Evolutionary conservation across 2,888 invertebrate species (phyloP), one percentile per base, ranked within the genome.

Genomic region (Amblyteles armatorius): DNA sequence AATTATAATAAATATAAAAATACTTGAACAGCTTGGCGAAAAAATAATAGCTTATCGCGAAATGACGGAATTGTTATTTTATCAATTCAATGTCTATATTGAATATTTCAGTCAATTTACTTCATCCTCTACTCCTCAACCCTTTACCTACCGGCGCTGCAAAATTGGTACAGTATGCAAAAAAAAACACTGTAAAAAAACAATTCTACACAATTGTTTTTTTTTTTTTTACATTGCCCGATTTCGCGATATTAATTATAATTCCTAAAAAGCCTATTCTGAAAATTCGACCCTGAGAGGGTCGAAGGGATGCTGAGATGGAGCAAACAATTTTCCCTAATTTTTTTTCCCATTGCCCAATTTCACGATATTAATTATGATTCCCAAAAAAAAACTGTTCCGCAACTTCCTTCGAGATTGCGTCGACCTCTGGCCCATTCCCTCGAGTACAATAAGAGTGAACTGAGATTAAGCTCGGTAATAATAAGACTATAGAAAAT

Each of bases 381-480:
- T 29, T n/a, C 16, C 16, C 4, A 29, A 33, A 33, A 63, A 26
- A 16, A 33, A 16, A 48, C 16, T 63, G 13, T 33, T 16, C 33
- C 29, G 29, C n/a, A 16, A 29, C 6, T 63, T 63, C 7, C 29
- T 63, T 33, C 29, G 26, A 29, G 63, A 63, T 63, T 63, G 29
- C 63, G 63, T n/a, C 63, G 63, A 63, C 63, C 63, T 63, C 29
- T 7, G 16, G 26, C n/a, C 7, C 63, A 13, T 33, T 29, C 63
- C 29, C 63, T 63, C 4, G 44, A 19, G 74, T 48, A 63, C 63
- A 74, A 74, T 29, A 60, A 73, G 22, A 57, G 44, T 13, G 40
- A 63, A 60, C 74, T 48, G 74, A 74, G 63, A 63, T 74, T 74
- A 19, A 60, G 73, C 48, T n/a, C 40, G 16, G 40, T 63, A 74